Conservation (phyloP, 2,888 invertebrate genomes). For the Agrilus cyanescens region DNA sequence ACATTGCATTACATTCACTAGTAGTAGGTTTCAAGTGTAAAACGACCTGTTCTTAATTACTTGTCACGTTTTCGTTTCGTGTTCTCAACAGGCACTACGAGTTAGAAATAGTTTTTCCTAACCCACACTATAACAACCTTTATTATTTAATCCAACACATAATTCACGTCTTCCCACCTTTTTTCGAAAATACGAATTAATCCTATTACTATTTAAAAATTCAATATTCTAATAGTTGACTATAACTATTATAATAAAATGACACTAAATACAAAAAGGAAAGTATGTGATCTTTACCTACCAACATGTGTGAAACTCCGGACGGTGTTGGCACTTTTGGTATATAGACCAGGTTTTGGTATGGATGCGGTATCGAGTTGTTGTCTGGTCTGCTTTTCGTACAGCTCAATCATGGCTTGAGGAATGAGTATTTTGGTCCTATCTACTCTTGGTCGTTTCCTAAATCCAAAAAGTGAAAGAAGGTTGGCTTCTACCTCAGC, state of each 20-base stretch:
- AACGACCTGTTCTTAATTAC: too few species aligned
- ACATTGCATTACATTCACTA: too few species aligned
- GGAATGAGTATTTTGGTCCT: conserved; percentile 52
- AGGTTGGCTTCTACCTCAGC: conserved; percentile 44
- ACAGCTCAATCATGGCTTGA: conserved; percentile 68
- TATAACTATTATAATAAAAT: background rate
- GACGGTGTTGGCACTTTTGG: conserved; percentile 73
- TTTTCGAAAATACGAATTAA: too few species aligned
- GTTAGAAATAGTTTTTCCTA: too few species aligned
- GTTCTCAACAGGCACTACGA: too few species aligned
- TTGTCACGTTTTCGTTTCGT: too few species aligned
- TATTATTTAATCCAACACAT: too few species aligned
- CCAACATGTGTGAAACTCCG: conserved; percentile 73
- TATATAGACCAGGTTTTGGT: conserved; percentile 54
- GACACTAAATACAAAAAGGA: conserved; percentile 1
- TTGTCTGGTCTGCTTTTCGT: conserved; percentile 53
- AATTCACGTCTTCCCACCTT: background rate
- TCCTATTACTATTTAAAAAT: background rate
- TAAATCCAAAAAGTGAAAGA: conserved; percentile 50
- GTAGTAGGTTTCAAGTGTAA: too few species aligned
- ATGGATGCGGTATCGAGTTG: conserved; percentile 52
- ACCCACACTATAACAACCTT: too few species aligned
- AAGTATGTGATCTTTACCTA: conserved; percentile 33
- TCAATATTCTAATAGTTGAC: background rate
- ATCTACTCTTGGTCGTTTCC: conserved; percentile 39